phyloP scores from a whole-genome alignment of 2,888 invertebrate species.

The Troilus luridus region DNA sequence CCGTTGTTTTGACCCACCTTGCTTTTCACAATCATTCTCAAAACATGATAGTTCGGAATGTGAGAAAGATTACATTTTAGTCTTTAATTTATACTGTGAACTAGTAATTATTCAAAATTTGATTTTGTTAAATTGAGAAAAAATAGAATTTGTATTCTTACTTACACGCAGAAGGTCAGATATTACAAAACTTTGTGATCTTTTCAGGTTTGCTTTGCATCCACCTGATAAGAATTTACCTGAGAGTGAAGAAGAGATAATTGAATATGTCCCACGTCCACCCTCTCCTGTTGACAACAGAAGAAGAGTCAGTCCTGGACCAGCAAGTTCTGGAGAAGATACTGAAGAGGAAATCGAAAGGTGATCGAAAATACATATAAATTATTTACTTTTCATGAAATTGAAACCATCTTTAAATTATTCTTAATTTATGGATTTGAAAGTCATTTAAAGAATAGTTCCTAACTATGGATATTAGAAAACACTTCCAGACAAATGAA shows the following conservation, averaged over 20 bases:
- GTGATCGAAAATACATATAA: constrained; percentile 59
- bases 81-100: too few species aligned
- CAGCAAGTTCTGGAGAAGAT: constrained; percentile 68
- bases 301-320: constrained; percentile 52
- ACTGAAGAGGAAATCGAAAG: constrained; percentile 77
- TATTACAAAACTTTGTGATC: background rate
- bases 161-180: background rate
- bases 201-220: constrained; percentile 73
- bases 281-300: constrained; percentile 57
- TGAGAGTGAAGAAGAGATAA: constrained; percentile 74
- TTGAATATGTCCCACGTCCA: constrained; percentile 67
- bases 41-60: too few species aligned
- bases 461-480: too few species aligned
- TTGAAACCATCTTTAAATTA: background rate
- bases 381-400: background rate
- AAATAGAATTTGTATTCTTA: background rate
- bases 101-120: background rate
- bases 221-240: constrained; percentile 69
- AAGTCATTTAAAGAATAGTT: too few species aligned
- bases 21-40: too few species aligned
- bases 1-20: too few species aligned
- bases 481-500: too few species aligned
- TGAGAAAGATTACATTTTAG: too few species aligned
- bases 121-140: background rate
- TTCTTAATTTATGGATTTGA: background rate